A percentile compares a stretch with the other conserved stretches of the same genome.
Conservation (phyloP, 2,113 vertebrate species). For the Anthoscopus minutus region DNA sequence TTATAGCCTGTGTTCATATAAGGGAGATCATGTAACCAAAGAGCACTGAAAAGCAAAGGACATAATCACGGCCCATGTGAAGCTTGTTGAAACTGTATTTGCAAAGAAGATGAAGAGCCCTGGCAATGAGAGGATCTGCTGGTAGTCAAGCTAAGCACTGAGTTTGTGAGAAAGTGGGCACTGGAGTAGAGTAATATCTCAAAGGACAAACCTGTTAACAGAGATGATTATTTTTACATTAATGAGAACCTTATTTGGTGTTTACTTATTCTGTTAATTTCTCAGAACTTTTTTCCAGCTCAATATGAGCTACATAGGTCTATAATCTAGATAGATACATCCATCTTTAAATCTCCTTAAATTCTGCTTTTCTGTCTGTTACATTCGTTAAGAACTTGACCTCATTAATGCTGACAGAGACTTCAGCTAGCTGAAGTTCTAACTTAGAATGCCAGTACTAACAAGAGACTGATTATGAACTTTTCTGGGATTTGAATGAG, state of each 20-base stretch:
- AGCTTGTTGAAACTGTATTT: neutral
- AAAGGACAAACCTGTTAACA: neutral
- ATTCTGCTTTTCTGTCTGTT: neutral
- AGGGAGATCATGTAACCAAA: neutral
- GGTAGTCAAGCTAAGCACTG: neutral
- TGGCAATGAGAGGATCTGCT: neutral
- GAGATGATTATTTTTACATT: neutral
- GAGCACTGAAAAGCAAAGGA: neutral
- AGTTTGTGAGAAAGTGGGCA: neutral
- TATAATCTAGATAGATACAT: neutral
- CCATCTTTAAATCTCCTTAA: neutral
- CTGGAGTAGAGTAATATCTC: neutral
- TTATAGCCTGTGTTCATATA: neutral
- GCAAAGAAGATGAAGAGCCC: neutral
- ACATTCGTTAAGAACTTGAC: neutral
- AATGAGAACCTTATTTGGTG: neutral
- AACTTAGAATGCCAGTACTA: neutral
- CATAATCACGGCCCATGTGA: fast-evolving
- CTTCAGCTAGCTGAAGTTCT: neutral
- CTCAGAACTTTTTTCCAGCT: neutral
- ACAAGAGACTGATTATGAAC: neutral
- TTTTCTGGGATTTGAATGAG: neutral
- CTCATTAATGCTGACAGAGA: neutral
- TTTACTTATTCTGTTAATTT: neutral
- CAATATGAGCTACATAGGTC: neutral